phyloP scores from a whole-genome alignment of 2,888 invertebrate species.

The Drosophila kuntzei region DNA sequence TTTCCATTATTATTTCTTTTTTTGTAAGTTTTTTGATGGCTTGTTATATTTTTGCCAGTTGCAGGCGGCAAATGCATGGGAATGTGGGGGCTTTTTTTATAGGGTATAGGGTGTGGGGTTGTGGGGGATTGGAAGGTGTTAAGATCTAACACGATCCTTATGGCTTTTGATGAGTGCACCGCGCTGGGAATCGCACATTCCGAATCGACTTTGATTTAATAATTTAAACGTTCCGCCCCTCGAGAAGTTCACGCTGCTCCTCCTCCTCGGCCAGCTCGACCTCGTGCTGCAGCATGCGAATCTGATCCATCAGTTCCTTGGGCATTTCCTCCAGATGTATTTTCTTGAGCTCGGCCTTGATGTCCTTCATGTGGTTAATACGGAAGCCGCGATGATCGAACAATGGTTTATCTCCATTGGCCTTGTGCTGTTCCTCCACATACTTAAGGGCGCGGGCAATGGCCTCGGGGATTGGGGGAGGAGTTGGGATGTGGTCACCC shows the following conservation, averaged over 20 bases:
- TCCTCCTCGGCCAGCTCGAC: conserved; percentile 75
- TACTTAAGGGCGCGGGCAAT: conserved; percentile 91
- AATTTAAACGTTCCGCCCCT: conserved; percentile 21
- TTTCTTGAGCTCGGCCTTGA: conserved; percentile 76
- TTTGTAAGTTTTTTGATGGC: conserved; percentile 55
- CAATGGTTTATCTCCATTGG: conserved; percentile 77
- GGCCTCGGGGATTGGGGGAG: conserved; percentile 90
- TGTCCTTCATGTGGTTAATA: conserved; percentile 79
- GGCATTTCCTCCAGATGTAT: conserved; percentile 73
- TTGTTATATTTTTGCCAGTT: conserved; percentile 73
- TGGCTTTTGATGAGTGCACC: conserved; percentile 53
- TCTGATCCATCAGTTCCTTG: conserved; percentile 69
- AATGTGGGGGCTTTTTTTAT: conserved; percentile 44
- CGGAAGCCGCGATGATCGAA: conserved; percentile 83
- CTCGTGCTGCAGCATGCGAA: conserved; percentile 75
- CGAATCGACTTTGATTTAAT: conserved; percentile 4
- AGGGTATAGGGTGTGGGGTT: conserved; percentile 21
- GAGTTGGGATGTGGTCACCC: conserved; percentile 90
- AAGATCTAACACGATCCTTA: conserved; percentile 39
- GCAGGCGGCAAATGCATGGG: conserved; percentile 65
- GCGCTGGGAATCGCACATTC: conserved; percentile 9
- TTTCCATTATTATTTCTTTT: conserved; percentile 35
- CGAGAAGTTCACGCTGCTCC: conserved; percentile 51
- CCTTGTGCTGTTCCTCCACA: conserved; percentile 86
- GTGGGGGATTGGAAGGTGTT: conserved; percentile 17